These are phyloP conservation scores for Sorex fumeus DNA, from an alignment of 2,113 vertebrate species.

Conservation along the genomic window DNA sequence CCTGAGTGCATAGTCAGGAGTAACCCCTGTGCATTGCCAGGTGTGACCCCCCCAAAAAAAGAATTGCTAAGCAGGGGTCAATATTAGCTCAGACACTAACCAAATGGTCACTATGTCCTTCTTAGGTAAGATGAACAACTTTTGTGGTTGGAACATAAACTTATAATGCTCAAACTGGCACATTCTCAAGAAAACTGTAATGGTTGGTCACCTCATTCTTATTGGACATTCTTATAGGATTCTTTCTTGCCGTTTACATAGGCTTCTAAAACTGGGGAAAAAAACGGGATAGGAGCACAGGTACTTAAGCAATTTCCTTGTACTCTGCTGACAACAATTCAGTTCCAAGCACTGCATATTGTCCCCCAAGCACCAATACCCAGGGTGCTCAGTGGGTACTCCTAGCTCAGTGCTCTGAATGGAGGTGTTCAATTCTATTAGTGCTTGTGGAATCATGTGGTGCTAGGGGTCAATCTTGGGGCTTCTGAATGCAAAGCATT, in stretches of 20 bases:
- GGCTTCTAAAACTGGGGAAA: slow-evolving; percentile 49
- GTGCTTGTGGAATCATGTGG: too few species aligned
- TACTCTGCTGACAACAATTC: too few species aligned
- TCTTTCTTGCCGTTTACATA: slow-evolving; percentile 51
- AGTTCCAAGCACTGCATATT: too few species aligned
- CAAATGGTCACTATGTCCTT: slow-evolving; percentile 57
- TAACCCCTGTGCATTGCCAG: too few species aligned
- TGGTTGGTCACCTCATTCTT: neutral
- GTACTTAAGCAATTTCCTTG: slow-evolving; percentile 24
- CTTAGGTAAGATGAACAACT: slow-evolving; percentile 34
- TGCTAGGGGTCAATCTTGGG: too few species aligned
- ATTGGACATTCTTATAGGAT: slow-evolving; percentile 11
- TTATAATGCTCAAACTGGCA: slow-evolving; percentile 47
- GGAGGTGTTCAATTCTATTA: too few species aligned
- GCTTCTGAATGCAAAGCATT: too few species aligned
- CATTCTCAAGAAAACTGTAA: slow-evolving; percentile 25
- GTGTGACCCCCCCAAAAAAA: too few species aligned
- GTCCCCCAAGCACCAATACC: too few species aligned
- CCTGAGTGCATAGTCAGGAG: too few species aligned
- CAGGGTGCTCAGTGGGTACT: too few species aligned
- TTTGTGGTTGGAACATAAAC: neutral
- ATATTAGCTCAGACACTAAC: slow-evolving; percentile 52
- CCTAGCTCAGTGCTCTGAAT: too few species aligned
- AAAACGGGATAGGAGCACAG: neutral
- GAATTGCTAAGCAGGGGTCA: slow-evolving; percentile 45